Base-by-base conservation (phyloP, 2,113 vertebrate species). In the Gracilinanus agilis region DNA sequence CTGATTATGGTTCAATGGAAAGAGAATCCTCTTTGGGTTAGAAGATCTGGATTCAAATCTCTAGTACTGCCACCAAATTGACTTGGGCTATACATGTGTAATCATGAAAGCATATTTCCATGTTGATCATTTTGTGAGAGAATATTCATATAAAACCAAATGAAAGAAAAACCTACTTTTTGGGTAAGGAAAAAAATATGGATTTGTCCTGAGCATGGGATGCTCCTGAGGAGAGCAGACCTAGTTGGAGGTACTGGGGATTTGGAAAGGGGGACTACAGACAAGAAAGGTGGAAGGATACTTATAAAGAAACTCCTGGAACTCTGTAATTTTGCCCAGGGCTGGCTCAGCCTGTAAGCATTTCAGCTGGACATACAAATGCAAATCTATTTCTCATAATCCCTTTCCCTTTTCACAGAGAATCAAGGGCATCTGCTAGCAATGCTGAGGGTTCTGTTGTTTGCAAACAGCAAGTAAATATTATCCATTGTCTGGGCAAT, bases 391-490 rank as follows among this genome's bases (percentile, higher is more conserved):
- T 98, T 97, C 58, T 96, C 96, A 49, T 98, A 97, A 98, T 98
- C 97, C 94, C 25, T 49, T 92, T 97, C 89, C 29, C 96, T 91
- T 96, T 98, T 97, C 97, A 97, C 53, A 96, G 90, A 95, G 93
- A 97, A 95, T 95, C 94, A 96, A 97, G 97, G 97, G 97, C 97
- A 97, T 98, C 97, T 98, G 97, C 90, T 97, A 94, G 96, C 96
- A 98, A 92, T 44, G 21, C 91, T 98, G 93, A 94, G 94, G 58
- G 92, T 95, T 97, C 95, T 96, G 90, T 95, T 97, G 97, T 98
- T 97, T 97, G 95, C 96, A 97, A 98, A 98, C 95, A 98, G 93
- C 90, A 96, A 97, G 95, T 96, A 98, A 97, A 97, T 94, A 97
- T 92, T 92, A 96, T 91, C 91, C 89, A 97, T 98, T 98, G 97